phyloP scores from a whole-genome alignment of 2,113 vertebrate species.

The Brachirus orientalis region DNA sequence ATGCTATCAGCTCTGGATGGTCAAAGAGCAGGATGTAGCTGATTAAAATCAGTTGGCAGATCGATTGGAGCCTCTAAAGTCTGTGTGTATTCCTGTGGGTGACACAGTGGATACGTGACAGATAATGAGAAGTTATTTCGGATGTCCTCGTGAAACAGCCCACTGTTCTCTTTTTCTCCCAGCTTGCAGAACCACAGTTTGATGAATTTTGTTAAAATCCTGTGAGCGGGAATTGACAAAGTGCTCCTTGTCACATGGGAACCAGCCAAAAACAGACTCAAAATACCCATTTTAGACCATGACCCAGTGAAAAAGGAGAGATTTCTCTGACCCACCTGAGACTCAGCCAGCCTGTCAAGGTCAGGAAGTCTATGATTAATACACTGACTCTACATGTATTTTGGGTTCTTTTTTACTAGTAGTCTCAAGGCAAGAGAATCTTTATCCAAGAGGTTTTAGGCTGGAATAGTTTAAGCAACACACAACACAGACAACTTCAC shows the following conservation, averaged over 20 bases:
- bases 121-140: constrained; percentile 43
- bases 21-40: constrained; percentile 67
- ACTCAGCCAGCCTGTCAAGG: constrained; percentile 48
- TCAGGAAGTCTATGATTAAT: constrained; percentile 30
- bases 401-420: constrained; percentile 3
- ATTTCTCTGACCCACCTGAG: constrained; percentile 50
- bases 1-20: constrained; percentile 60
- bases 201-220: constrained; percentile 44
- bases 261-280: constrained; percentile 36
- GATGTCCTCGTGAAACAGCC: constrained; percentile 13
- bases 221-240: constrained; percentile 45
- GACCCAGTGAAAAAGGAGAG: constrained; percentile 54
- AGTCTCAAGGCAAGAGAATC: neutral
- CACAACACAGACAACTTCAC: constrained; percentile 15
- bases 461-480: constrained; percentile 18
- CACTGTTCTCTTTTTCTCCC: neutral
- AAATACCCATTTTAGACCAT: constrained; percentile 51
- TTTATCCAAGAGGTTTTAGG: too few species aligned
- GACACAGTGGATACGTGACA: constrained; percentile 46
- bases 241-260: constrained; percentile 49
- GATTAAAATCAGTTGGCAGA: constrained; percentile 67
- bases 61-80: constrained; percentile 57
- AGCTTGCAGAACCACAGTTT: constrained; percentile 39
- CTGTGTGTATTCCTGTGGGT: constrained; percentile 29
- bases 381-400: constrained; percentile 1